Conservation (phyloP, 2,113 vertebrate genomes). For the Lophius piscatorius region DNA sequence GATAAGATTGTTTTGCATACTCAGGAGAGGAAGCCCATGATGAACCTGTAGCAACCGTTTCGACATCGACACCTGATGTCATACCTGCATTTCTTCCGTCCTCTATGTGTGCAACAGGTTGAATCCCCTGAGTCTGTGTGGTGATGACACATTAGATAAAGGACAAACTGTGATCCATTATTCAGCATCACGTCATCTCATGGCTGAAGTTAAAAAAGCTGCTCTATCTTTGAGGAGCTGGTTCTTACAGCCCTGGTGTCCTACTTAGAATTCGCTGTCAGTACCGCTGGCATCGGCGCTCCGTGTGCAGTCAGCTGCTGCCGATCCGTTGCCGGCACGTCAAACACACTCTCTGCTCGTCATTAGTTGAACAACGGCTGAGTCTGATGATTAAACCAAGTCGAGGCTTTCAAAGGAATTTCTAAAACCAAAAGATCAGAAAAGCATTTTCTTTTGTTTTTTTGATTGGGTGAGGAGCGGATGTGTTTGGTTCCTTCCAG, state of each 20-base stretch:
- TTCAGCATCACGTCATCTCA: no score
- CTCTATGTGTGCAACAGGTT: no score
- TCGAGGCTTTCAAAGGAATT: conserved; percentile 44
- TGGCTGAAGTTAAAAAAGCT: neutral
- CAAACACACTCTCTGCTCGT: conserved; percentile 57
- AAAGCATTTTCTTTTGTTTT: conserved; percentile 17
- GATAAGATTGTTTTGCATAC: no score
- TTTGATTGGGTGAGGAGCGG: conserved; percentile 17
- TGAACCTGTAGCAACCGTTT: no score
- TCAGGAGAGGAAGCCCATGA: no score
- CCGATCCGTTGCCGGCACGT: conserved; percentile 36
- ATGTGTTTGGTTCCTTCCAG: conserved; percentile 18
- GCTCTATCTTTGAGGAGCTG: no score
- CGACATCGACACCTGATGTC: no score
- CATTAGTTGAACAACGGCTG: conserved; percentile 57
- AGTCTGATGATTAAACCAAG: conserved; percentile 48
- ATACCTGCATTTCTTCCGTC: no score
- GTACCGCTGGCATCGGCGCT: conserved; percentile 40
- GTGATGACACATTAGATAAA: no score
- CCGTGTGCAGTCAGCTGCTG: conserved; percentile 63
- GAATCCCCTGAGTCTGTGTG: no score
- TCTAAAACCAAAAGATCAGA: conserved; percentile 27
- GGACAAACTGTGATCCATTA: conserved; percentile 59
- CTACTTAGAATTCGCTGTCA: conserved; percentile 68
- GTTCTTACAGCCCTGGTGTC: conserved; percentile 46